phyloP scores from a whole-genome alignment of 37 sponge, comb jelly and placozoan genomes.

The Corticium candelabrum region DNA sequence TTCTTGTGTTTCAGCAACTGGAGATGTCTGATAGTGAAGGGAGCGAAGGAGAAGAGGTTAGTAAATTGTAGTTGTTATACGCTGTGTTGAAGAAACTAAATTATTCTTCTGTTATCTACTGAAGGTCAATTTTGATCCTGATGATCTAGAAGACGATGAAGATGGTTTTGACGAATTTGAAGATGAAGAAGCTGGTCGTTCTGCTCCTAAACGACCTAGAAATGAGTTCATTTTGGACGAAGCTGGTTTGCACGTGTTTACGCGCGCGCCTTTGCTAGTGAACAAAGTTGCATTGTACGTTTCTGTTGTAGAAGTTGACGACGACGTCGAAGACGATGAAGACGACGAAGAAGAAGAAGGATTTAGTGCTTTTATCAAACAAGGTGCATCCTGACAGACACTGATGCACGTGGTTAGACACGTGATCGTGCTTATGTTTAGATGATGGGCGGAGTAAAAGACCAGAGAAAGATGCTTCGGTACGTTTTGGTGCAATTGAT shows the following conservation, averaged over 20 bases:
- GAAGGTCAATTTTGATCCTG: not conserved
- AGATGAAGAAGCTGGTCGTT: slow-evolving; percentile 6
- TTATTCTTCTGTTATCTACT: not conserved
- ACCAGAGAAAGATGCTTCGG: too few species aligned
- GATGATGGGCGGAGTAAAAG: too few species aligned
- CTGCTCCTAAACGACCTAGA: slow-evolving; percentile 40
- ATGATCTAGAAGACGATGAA: slow-evolving; percentile 8
- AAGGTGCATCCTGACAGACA: too few species aligned
- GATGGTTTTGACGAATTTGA: slow-evolving; percentile 11
- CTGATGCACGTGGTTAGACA: too few species aligned
- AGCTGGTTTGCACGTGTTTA: not conserved
- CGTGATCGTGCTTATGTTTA: too few species aligned
- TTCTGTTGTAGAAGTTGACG: too few species aligned
- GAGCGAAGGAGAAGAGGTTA: slow-evolving; percentile 83
- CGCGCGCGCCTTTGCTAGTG: not conserved
- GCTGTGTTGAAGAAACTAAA: slow-evolving; percentile 40
- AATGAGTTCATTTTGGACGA: slow-evolving; percentile 28
- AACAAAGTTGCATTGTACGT: too few species aligned
- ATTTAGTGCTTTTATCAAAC: too few species aligned
- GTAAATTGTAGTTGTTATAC: slow-evolving; percentile 87
- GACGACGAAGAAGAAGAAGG: too few species aligned
- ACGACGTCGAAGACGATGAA: too few species aligned
- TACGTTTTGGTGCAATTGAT: too few species aligned
- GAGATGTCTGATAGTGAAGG: slow-evolving; percentile 54
- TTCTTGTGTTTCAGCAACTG: too few species aligned